Evolutionary conservation across 1,140 invertebrate species (phyloP), one percentile per base, ranked within the genome.

Genomic region (Drosophila mauritiana): DNA sequence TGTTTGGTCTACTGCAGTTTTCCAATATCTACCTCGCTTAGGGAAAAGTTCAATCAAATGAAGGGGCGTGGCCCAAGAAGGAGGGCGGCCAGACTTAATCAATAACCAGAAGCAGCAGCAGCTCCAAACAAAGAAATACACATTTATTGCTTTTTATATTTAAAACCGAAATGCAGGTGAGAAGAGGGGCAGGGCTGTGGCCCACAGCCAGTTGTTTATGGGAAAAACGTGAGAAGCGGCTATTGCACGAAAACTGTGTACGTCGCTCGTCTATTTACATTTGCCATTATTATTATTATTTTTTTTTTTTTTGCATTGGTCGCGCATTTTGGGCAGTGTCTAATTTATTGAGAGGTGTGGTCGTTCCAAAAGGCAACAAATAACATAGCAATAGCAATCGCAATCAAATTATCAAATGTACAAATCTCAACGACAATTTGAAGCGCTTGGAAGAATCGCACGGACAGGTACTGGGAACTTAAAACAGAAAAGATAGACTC

Each of bases 281-380:
- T 61, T 65, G 46, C 59, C 70, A 78, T 79, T 78, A 67, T 65
- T 52, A 74, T 64, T 74, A 62, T 78, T 68, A 68, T 73, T 56
- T 61, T 64, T 74, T 54, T 78, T 68, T 68, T 68, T 82, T 76
- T 72, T 68, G 70, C 62, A 76, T 74, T 64, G 65, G 46, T 45
- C 56, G 51, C 65, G 68, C 68, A 72, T 70, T 72, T 72, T 70
- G 64, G 68, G 65, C 65, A 72, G 67, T 15, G 52, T 72, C 68
- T 63, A 80, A 86, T 88, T 86, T 88, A 82, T 88, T 53, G 76
- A 51, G 63, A 82, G 84, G 83, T 86, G 83, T 85, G 83, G 83
- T 31, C 43, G 83, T 10, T 40, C 10, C 34, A 13, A 48, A 27
- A 64, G 68, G 15, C 27, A 34, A 45, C 40, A 39, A 73, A 58